phyloP scores from a whole-genome alignment of 2,113 vertebrate genomes.

The Corvus moneduloides region DNA sequence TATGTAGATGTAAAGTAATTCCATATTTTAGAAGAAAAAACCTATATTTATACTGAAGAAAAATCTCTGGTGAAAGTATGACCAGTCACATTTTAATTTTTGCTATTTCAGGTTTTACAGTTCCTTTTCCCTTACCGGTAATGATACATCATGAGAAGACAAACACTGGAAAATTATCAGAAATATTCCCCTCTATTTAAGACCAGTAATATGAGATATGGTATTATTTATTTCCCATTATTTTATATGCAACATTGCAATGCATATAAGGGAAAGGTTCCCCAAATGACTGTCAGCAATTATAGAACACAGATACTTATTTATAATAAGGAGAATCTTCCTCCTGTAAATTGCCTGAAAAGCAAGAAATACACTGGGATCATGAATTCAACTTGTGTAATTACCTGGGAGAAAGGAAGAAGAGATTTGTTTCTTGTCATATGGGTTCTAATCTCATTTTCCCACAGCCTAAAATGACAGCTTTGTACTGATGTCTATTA shows the following conservation, averaged over 20 bases:
- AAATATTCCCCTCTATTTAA: slow-evolving; percentile 5
- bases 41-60: neutral
- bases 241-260: neutral
- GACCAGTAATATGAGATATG: neutral
- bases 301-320: neutral
- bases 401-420: neutral
- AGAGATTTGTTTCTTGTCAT: neutral
- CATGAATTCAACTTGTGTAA: neutral
- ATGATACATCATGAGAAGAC: neutral
- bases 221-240: neutral
- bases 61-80: neutral
- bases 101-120: neutral
- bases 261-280: neutral
- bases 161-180: neutral
- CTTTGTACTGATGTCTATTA: neutral
- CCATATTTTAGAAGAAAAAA: neutral
- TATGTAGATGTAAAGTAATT: neutral
- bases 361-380: neutral
- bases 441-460: neutral
- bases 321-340: neutral
- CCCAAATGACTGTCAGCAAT: neutral
- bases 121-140: neutral
- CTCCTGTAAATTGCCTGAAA: neutral
- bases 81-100: neutral
- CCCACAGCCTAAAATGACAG: neutral